Evolutionary conservation across 1,140 invertebrate species (phyloP).

Genomic region (Drosophila azteca): DNA sequence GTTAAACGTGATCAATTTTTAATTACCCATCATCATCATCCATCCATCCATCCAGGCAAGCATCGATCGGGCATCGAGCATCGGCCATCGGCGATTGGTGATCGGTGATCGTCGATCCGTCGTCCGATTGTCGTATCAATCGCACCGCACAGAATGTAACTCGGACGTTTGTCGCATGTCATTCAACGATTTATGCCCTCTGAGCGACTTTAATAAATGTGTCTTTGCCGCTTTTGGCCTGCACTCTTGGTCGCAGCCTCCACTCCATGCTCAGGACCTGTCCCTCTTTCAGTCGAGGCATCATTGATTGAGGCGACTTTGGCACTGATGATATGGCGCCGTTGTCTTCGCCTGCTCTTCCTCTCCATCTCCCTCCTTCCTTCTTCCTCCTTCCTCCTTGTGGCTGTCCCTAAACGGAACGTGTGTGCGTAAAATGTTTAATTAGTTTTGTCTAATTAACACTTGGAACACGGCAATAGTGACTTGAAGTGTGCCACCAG

Average conservation of each 20-base stretch:
- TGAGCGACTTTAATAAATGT: slow-evolving; percentile 76
- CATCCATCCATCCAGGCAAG: slow-evolving; percentile 25
- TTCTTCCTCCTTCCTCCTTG: background rate
- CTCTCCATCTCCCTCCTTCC: background rate
- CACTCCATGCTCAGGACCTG: too few species aligned
- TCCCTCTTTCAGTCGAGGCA: too few species aligned
- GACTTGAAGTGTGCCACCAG: slow-evolving; percentile 67
- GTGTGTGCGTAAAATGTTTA: slow-evolving; percentile 75
- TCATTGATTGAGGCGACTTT: slow-evolving; percentile 36
- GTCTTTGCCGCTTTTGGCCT: slow-evolving; percentile 70
- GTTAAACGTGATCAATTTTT: slow-evolving; percentile 83
- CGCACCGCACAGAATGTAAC: slow-evolving; percentile 74
- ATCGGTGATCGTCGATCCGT: slow-evolving; percentile 3
- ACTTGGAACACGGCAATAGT: slow-evolving; percentile 60
- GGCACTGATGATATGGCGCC: slow-evolving; percentile 41
- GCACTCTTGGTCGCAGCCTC: background rate
- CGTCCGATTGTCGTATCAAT: slow-evolving; percentile 64
- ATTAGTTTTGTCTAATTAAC: slow-evolving; percentile 81
- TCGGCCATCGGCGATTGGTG: background rate
- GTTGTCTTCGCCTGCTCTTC: slow-evolving; percentile 17
- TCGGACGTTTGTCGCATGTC: slow-evolving; percentile 79
- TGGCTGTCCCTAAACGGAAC: slow-evolving; percentile 19
- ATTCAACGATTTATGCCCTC: slow-evolving; percentile 77
- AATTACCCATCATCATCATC: slow-evolving; percentile 75
- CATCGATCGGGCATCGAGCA: slow-evolving; percentile 43